Base-by-base conservation (phyloP, 2,797 vertebrate genomes). In the Cirrhinus mrigala region DNA sequence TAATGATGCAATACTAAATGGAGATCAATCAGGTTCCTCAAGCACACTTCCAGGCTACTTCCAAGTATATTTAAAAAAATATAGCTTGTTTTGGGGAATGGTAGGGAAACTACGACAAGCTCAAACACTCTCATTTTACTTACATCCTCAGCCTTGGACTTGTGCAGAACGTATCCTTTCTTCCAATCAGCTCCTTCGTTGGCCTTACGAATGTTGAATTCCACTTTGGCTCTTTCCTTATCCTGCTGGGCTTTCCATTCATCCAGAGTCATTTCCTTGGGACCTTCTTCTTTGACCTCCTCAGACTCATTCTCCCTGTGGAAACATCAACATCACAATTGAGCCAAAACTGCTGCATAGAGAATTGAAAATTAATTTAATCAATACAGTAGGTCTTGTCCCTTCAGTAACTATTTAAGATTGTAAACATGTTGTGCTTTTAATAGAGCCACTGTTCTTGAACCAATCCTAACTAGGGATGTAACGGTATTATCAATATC, bases 181-280 rank as follows among this genome's bases (percentile, higher is more conserved):
- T 97, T 98, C 98, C 98, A 99, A 81, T 98, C 97, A 62, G 97
- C 93, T 85, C 98, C 98, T 92, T 99, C 98, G 40, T 99, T 99
- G 92, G 98, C 96, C 94, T 99, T 98, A 29, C 98, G 97, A 92
- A 99, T 99, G 95, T 99, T 99, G 95, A 99, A 99, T 71, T 99
- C 98, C 71, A 98, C 98, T 94, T 99, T 99, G 77, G 98, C 93
- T 27, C 98, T 95, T 11, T 98, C 98, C 93, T 99, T 99, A 92
- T 97, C 97, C 89, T 99, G 98, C 96, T 98, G 95, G 79, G 98
- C 98, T 92, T 99, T 99, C 98, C 98, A 99, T 91, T 99, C 98
- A 54, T 99, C 98, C 94, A 99, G 94, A 90, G 98, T 99, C 98
- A 99, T 99, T 89, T 99, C 98, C 95, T 99, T 99, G 48, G 98